phyloP scores from a whole-genome alignment of 2,888 invertebrate species.

The Spisula subtruncata region DNA sequence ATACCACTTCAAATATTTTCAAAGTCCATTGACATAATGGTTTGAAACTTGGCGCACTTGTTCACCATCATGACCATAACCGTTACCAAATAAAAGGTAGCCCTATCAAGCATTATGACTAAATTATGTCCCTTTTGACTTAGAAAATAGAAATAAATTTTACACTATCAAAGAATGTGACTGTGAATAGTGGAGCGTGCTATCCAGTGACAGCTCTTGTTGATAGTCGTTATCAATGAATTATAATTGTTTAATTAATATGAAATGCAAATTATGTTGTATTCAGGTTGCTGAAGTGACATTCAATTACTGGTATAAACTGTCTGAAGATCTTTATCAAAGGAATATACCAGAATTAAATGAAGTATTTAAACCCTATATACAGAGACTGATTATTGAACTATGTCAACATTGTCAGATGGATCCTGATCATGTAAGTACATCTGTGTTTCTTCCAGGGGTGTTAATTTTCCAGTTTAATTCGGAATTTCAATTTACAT shows the following conservation, averaged over 20 bases:
- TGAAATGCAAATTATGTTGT: background rate
- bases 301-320: conserved; percentile 98
- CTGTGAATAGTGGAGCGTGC: too few relatives aligned
- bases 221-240: too few relatives aligned
- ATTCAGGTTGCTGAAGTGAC: conserved; percentile 93
- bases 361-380: conserved; percentile 95
- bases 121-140: too few relatives aligned
- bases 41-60: too few relatives aligned
- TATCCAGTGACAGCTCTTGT: too few relatives aligned
- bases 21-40: too few relatives aligned
- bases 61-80: too few relatives aligned
- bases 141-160: too few relatives aligned
- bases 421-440: conserved; percentile 95
- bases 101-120: too few relatives aligned
- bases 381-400: conserved; percentile 96
- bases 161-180: too few relatives aligned
- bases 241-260: background rate
- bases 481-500: background rate
- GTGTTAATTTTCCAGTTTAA: background rate
- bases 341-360: conserved; percentile 94
- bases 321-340: conserved; percentile 97
- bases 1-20: too few relatives aligned
- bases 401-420: conserved; percentile 97
- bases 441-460: background rate
- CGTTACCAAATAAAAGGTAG: too few relatives aligned